Evolutionary conservation across 2,797 vertebrate genomes (phyloP), one percentile per base, ranked within the genome.

Genomic region (Helicolenus hilgendorfi): DNA sequence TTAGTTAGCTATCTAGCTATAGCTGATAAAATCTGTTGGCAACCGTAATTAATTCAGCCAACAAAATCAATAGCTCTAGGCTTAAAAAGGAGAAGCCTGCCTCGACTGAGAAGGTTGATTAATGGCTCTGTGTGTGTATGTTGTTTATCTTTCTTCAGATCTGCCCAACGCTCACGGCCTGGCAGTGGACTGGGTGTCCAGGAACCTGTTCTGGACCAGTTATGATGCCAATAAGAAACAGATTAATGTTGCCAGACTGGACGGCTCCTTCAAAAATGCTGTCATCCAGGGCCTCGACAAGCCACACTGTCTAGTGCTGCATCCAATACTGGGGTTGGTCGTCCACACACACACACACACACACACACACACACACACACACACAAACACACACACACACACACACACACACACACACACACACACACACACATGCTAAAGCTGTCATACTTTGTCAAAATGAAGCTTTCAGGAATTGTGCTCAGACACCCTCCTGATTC

Each of bases 151-250:
- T 60, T 85, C 31, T 26, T 55, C 94, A 99, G 99, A 99, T 90
- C 94, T 99, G 74, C 98, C 99, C 85, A 99, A 99, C 0, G 99
- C 98, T 76, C 98, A 99, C 0, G 99, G 99, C 36, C 96, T 99
- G 69, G 98, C 99, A 1, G 98, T 99, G 83, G 99, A 99, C 74
- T 99, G 99, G 99, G 96, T 99, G 56, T 99, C 99, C 87, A 98
- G 99, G 89, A 99, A 99, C 93, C 98, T 99, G 29, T 99, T 99
- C 97, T 99, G 99, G 99, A 99, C 98, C 22, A 99, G 99, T 96
- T 99, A 99, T 0, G 99, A 99, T 0, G 97, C 98, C 94, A 99
- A 99, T 94, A 99, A 99, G 96, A 99, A 99, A 89, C 99, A 99
- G 95, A 99, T 99, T 87, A 99, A 99, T 0, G 98, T 99, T 77